Conservation (phyloP, 2,113 vertebrate genomes). For the Hippocampus barbouri region DNA sequence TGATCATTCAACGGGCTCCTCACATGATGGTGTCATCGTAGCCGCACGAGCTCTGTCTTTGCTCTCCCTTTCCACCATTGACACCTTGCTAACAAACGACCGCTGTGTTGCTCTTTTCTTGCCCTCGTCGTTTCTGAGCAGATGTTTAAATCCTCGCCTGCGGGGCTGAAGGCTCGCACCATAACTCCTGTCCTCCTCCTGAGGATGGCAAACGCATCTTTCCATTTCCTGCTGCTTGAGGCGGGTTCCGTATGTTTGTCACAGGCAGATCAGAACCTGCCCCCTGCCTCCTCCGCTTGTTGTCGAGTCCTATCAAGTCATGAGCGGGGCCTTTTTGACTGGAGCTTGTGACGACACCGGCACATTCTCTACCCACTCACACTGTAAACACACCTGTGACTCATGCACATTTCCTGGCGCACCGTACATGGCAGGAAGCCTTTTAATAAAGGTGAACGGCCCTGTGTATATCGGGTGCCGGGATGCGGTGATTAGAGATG, state of each 20-base stretch:
- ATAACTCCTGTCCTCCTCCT: slow-evolving; percentile 19
- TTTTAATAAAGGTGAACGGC: slow-evolving; percentile 25
- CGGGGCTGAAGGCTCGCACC: slow-evolving; percentile 7
- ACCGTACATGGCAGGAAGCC: slow-evolving; percentile 47
- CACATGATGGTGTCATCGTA: background rate
- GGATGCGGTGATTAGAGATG: slow-evolving; percentile 31
- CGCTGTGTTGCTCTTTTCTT: slow-evolving; percentile 1
- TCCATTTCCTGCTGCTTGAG: slow-evolving; percentile 17
- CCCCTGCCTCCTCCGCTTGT: slow-evolving; percentile 19
- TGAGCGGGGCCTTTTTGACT: slow-evolving; percentile 14
- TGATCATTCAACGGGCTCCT: slow-evolving; percentile 5
- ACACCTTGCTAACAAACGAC: slow-evolving; percentile 29
- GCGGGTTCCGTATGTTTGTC: slow-evolving; percentile 17
- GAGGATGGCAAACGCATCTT: slow-evolving; percentile 13
- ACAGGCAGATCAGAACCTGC: slow-evolving; percentile 12
- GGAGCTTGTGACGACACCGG: slow-evolving; percentile 30
- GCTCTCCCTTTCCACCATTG: slow-evolving; percentile 24
- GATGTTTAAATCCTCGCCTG: slow-evolving; percentile 38
- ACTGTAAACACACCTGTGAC: slow-evolving; percentile 61
- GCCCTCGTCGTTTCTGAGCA: slow-evolving; percentile 37
- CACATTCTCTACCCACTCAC: slow-evolving; percentile 38
- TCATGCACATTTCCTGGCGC: slow-evolving; percentile 47
- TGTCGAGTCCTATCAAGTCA: slow-evolving; percentile 9
- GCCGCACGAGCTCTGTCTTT: slow-evolving; percentile 40
- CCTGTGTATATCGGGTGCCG: slow-evolving; percentile 11